phyloP scores from a whole-genome alignment of 2,113 vertebrate species.

The Chloebia gouldiae region DNA sequence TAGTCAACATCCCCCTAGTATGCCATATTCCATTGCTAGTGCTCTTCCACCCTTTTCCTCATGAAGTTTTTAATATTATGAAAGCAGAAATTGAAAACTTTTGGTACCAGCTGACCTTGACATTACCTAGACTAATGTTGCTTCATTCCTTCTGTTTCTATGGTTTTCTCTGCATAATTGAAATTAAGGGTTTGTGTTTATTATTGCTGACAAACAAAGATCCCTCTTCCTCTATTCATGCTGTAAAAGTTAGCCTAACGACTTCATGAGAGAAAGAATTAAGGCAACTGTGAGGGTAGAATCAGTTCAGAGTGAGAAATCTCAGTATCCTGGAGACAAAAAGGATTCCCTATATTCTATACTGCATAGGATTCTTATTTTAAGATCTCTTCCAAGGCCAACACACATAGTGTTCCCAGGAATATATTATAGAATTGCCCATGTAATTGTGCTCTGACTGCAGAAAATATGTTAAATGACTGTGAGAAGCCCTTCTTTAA shows the following conservation, averaged over 20 bases:
- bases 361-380: background rate
- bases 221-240: background rate
- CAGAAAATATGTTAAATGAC: background rate
- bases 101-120: background rate
- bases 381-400: background rate
- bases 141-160: background rate
- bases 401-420: background rate
- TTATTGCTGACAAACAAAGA: slow-evolving; percentile 3
- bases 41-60: background rate
- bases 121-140: background rate
- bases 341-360: background rate
- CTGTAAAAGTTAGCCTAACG: background rate
- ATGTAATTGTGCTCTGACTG: background rate
- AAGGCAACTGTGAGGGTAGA: background rate
- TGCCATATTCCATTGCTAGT: background rate
- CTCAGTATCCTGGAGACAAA: background rate
- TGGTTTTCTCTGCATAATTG: background rate
- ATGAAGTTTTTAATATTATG: background rate
- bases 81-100: background rate
- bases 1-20: background rate
- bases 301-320: background rate
- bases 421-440: slow-evolving; percentile 7
- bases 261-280: background rate
- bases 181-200: background rate
- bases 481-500: background rate